Conservation (phyloP, 2,113 vertebrate species). For the Heterotis niloticus region DNA sequence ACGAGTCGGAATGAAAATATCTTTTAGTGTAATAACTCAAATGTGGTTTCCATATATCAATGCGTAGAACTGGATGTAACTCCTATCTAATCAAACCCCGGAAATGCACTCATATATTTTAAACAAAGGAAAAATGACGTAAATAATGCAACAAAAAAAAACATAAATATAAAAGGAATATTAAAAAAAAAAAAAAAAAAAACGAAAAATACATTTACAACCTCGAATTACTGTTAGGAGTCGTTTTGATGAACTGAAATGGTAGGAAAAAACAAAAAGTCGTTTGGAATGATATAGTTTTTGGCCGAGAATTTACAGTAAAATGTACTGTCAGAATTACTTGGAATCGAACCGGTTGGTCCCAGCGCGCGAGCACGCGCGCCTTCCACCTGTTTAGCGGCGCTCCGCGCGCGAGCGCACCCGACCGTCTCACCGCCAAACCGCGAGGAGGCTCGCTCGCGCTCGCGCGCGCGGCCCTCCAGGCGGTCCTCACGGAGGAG, state of each 20-base stretch:
- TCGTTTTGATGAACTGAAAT: constrained; percentile 46
- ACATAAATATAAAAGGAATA: constrained; percentile 86
- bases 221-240: constrained; percentile 54
- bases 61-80: not conserved
- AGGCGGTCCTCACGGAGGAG: constrained; percentile 72
- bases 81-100: not conserved
- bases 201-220: not conserved
- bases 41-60: not conserved
- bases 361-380: constrained; percentile 41
- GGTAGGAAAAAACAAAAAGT: constrained; percentile 65
- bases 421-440: not conserved
- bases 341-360: constrained; percentile 47
- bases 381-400: constrained; percentile 1
- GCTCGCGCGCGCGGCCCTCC: not conserved
- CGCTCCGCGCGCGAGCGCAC: not conserved
- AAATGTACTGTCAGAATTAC: constrained; percentile 28
- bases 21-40: not conserved
- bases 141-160: constrained; percentile 65
- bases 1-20: not conserved
- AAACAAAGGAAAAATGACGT: constrained; percentile 66
- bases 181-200: constrained; percentile 29
- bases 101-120: constrained; percentile 57
- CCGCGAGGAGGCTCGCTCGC: not conserved
- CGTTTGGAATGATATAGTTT: constrained; percentile 62
- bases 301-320: constrained; percentile 52